Evolutionary conservation across 2,797 vertebrate species (phyloP), one percentile per base, ranked within the genome.

Genomic region (Chelmon rostratus): DNA sequence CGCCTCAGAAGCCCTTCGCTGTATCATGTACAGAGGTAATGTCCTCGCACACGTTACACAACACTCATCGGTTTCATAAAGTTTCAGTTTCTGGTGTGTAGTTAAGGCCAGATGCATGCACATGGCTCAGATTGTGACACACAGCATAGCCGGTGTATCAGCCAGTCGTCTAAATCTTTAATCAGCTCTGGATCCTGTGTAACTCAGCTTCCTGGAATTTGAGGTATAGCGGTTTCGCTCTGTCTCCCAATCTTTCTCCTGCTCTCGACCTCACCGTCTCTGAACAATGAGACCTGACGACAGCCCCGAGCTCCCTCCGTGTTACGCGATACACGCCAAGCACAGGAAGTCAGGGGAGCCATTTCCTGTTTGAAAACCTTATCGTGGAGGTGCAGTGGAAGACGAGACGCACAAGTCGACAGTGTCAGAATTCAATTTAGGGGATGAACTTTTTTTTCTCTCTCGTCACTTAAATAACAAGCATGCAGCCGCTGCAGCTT

Each of bases 21-120:
- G 95, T 78, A 95, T 96, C 88, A 95, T 96, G 95, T 95, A 95
- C 88, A 88, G 94, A 96, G 96, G 95, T 96, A 91, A 91, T 6
- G 28, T 23, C 65, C 44, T 76, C 44, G 1, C 52, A 68, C 52
- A 58, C 3, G 49, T 79, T 73, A 68, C 79, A 78, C 82, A 82
- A 87, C 78, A 38, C 82, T 9, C 52, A 25, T 56, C 38, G 15
- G 69, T 71, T 68, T 75, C 75, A 42, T 59, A 68, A 63, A 23
- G 19, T 15, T 23, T 42, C 7, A 6, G 35, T 50, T 15, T 35
- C 37, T 46, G 21, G 40, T 33, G 19, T 58, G 56, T 18, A 11
- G 47, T 44, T 19, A 9, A 35, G 10, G 52, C 69, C 65, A 64
- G 21, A 33, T 28, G 35, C 49, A 21, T 40, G 31, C 35, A 65